A percentile compares a stretch with the other conserved stretches of the same genome.
These are phyloP conservation scores for Actenoides hombroni DNA, from an alignment of 2,113 vertebrate species.

Conservation along the genomic window DNA sequence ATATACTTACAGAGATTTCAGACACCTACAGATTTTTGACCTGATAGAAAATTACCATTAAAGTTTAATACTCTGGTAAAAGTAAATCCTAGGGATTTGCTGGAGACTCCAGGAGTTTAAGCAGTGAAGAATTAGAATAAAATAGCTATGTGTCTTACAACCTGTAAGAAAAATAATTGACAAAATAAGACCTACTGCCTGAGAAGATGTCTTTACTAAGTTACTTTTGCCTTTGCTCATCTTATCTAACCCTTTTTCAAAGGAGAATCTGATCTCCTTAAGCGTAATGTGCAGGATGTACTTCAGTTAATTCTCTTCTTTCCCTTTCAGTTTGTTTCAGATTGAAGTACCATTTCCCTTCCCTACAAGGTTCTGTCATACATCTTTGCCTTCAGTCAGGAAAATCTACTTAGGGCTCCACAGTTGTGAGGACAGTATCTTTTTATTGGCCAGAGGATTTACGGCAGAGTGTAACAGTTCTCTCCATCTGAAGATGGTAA, in stretches of 20 bases:
- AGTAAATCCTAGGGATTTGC: constrained; percentile 44
- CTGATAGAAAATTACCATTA: constrained; percentile 37
- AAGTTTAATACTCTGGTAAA: constrained; percentile 27
- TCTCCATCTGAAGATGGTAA: background rate
- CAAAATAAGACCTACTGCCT: background rate
- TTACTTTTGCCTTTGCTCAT: constrained; percentile 11
- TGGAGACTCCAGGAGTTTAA: constrained; percentile 18
- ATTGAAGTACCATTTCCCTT: background rate
- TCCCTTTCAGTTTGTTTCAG: background rate
- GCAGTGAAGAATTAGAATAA: constrained; percentile 45
- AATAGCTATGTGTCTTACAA: background rate
- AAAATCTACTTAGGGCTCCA: background rate
- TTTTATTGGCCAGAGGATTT: background rate
- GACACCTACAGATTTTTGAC: constrained; percentile 25
- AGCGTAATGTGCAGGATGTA: background rate
- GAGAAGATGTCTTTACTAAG: background rate
- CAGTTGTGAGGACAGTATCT: background rate
- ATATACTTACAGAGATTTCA: background rate
- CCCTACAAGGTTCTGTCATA: background rate
- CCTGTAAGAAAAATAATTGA: constrained; percentile 18
- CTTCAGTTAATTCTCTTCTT: constrained; percentile 21
- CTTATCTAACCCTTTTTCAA: constrained; percentile 8
- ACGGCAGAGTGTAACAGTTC: background rate
- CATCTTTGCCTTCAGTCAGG: background rate
- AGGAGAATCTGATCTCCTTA: background rate